These are phyloP conservation scores for Timema podura DNA, from an alignment of 2,888 invertebrate genomes.

Conservation along the genomic window DNA sequence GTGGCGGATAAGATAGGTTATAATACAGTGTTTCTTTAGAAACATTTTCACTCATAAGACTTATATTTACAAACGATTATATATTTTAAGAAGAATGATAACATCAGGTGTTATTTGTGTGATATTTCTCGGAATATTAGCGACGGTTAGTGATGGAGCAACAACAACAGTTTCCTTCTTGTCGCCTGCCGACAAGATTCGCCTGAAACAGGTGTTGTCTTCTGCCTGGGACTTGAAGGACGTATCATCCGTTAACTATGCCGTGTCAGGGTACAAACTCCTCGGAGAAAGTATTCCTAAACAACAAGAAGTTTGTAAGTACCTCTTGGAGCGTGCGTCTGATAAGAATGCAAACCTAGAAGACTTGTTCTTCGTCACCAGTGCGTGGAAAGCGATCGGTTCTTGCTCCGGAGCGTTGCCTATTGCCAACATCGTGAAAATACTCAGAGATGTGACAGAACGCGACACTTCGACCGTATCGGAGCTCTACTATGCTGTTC, in stretches of 20 bases:
- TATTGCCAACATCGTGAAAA: conserved; percentile 46
- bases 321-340: conserved; percentile 42
- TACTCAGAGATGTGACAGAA: conserved; percentile 55
- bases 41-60: no score
- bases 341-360: conserved; percentile 46
- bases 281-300: conserved; percentile 58
- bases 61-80: no score
- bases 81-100: no score
- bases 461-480: conserved; percentile 61
- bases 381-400: conserved; percentile 56
- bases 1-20: no score
- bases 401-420: conserved; percentile 54
- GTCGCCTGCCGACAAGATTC: conserved; percentile 39
- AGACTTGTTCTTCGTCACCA: conserved; percentile 60
- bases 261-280: conserved; percentile 65
- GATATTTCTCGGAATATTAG: neutral
- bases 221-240: conserved; percentile 49
- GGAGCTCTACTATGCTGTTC: conserved; percentile 72
- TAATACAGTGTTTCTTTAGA: no score
- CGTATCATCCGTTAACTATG: conserved; percentile 64
- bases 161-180: conserved; percentile 43
- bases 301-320: conserved; percentile 51
- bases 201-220: conserved; percentile 41
- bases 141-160: conserved; percentile 31
- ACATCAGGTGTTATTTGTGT: no score